Evolutionary conservation across 2,113 vertebrate genomes (phyloP).

Genomic region (Microcebus jonahi): DNA sequence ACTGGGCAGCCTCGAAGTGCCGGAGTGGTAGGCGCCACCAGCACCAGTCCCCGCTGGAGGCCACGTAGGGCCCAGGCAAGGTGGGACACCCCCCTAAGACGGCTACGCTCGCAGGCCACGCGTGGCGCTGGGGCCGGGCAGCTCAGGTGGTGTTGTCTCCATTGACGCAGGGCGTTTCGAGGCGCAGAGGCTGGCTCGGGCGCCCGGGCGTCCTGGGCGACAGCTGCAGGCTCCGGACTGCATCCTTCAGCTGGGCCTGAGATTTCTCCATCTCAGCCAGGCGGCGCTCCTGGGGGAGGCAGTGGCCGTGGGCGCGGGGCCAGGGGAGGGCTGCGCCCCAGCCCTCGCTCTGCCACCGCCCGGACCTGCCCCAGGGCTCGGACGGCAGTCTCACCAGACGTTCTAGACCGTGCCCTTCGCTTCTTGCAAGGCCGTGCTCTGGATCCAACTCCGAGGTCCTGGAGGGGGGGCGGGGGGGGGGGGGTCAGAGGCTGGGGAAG

Average conservation of each 20-base stretch:
- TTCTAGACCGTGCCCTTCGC: background rate
- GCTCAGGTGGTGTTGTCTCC: conserved; percentile 73
- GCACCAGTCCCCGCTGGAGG: background rate
- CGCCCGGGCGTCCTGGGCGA: background rate
- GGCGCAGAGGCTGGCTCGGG: conserved; percentile 25
- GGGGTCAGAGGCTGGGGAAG: background rate
- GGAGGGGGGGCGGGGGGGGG: background rate
- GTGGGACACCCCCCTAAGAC: background rate
- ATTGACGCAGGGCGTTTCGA: conserved; percentile 58
- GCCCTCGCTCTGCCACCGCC: background rate
- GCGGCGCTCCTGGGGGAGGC: conserved; percentile 72
- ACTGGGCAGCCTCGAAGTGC: conserved; percentile 14
- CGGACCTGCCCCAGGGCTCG: background rate
- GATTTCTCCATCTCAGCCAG: conserved; percentile 71
- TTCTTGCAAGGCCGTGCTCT: background rate
- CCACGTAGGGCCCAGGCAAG: background rate
- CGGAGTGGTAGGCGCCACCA: background rate
- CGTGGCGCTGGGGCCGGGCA: background rate
- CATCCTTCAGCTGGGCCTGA: conserved; percentile 68
- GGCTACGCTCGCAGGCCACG: background rate
- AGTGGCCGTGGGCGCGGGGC: background rate
- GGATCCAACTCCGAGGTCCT: conserved; percentile 37
- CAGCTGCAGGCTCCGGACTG: conserved; percentile 28
- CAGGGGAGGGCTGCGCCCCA: background rate
- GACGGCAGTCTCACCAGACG: conserved; percentile 61